Evolutionary conservation across 2,888 invertebrate species (phyloP).

Genomic region (Lasioglossum lativentre): DNA sequence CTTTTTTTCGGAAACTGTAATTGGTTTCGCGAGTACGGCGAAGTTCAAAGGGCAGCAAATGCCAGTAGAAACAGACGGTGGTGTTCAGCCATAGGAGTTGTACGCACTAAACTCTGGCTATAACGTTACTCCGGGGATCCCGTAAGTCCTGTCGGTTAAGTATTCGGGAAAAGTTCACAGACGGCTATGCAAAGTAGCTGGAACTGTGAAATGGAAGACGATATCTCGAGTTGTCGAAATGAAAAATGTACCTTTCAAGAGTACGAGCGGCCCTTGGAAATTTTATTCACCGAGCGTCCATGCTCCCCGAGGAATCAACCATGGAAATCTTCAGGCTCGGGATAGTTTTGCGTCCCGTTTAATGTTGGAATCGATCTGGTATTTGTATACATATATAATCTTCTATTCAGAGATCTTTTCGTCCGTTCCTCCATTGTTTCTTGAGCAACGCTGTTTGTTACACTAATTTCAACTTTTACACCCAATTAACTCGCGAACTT

Average conservation of each 20-base stretch:
- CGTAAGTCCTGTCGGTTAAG: slow-evolving; percentile 56
- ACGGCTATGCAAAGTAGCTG: slow-evolving; percentile 52
- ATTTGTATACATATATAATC: neutral
- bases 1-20: neutral
- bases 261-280: neutral
- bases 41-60: neutral
- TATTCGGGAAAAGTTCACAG: slow-evolving; percentile 58
- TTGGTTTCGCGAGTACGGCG: neutral
- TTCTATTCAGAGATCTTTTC: neutral
- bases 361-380: neutral
- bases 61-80: slow-evolving; percentile 29
- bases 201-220: slow-evolving; percentile 45
- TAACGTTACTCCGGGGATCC: slow-evolving; percentile 49
- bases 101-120: slow-evolving; percentile 33
- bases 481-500: neutral
- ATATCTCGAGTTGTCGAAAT: slow-evolving; percentile 45
- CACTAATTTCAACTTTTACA: neutral
- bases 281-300: slow-evolving; percentile 14
- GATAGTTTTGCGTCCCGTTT: neutral
- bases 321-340: neutral
- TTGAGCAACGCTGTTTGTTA: neutral
- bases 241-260: slow-evolving; percentile 41
- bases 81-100: slow-evolving; percentile 29
- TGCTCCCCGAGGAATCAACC: neutral
- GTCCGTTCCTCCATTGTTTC: neutral